These are phyloP conservation scores for Myzus persicae DNA, from an alignment of 1,140 invertebrate species.

Conservation along the genomic window DNA sequence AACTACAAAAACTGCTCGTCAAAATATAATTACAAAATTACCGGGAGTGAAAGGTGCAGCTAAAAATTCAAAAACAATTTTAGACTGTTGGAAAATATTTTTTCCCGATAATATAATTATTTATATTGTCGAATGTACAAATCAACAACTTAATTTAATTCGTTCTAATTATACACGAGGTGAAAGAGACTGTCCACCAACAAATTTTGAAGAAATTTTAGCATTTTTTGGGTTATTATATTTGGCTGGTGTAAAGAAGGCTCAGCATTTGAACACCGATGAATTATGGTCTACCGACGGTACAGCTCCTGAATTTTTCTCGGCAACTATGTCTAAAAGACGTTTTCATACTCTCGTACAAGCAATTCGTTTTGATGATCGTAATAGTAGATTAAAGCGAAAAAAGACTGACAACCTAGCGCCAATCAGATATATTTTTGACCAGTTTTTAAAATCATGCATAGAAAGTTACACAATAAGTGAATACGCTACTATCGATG, in stretches of 20 bases:
- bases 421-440: conserved; percentile 59
- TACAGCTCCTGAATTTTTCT: conserved; percentile 61
- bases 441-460: conserved; percentile 48
- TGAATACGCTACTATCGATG: conserved; percentile 61
- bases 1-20: conserved; percentile 23
- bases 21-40: conserved; percentile 40
- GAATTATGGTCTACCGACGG: conserved; percentile 63
- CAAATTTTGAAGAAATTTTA: conserved; percentile 25
- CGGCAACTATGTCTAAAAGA: conserved; percentile 58
- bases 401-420: conserved; percentile 63
- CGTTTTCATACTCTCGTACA: conserved; percentile 60
- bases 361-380: conserved; percentile 47
- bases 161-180: not conserved
- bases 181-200: conserved; percentile 15
- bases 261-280: conserved; percentile 60
- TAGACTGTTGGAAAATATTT: conserved; percentile 35
- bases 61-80: conserved; percentile 34
- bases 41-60: conserved; percentile 31
- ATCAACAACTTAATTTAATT: conserved; percentile 35
- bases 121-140: conserved; percentile 22
- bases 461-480: conserved; percentile 60
- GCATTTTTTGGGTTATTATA: conserved; percentile 15
- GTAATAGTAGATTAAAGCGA: conserved; percentile 63
- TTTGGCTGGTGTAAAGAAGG: conserved; percentile 61
- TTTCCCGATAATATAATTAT: conserved; percentile 29